Evolutionary conservation across 2,797 vertebrate species (phyloP).

Genomic region (Microctenopoma stevenorrisi): DNA sequence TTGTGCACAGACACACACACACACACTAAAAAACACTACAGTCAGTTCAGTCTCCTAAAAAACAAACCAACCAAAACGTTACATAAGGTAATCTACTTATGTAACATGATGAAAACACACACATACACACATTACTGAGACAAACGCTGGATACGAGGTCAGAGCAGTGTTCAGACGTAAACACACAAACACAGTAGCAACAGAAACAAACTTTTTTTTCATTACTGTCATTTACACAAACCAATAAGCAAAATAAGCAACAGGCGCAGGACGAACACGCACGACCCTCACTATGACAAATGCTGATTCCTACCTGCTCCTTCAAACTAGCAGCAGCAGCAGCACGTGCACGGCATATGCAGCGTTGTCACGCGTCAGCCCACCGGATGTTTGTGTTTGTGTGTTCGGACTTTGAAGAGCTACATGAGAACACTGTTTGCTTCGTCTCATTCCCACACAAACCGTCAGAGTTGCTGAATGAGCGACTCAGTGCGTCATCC

Average conservation of each 20-base stretch:
- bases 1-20: conserved; percentile 2
- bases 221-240: too few species aligned
- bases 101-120: conserved; percentile 63
- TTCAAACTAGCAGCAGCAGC: too few species aligned
- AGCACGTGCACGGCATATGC: conserved; percentile 8
- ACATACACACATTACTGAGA: conserved; percentile 47
- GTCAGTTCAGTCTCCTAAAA: conserved; percentile 53
- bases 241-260: too few species aligned
- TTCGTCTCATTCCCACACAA: conserved; percentile 39
- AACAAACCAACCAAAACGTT: conserved; percentile 55
- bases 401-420: conserved; percentile 30
- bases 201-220: too few species aligned
- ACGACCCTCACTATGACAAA: background rate
- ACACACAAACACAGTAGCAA: conserved; percentile 17
- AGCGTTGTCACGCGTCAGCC: conserved; percentile 11
- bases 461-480: conserved; percentile 11
- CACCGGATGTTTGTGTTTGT: conserved; percentile 55
- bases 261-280: too few species aligned
- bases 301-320: background rate
- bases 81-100: conserved; percentile 81
- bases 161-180: conserved; percentile 13
- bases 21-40: conserved; percentile 14
- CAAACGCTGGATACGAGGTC: conserved; percentile 54
- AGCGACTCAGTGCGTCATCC: background rate
- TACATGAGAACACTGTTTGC: conserved; percentile 50